Percentiles rank a stretch among this genome's conserved stretches.
phyloP scores from a whole-genome alignment of 2,888 invertebrate species.

The Trachelus tabidus region DNA sequence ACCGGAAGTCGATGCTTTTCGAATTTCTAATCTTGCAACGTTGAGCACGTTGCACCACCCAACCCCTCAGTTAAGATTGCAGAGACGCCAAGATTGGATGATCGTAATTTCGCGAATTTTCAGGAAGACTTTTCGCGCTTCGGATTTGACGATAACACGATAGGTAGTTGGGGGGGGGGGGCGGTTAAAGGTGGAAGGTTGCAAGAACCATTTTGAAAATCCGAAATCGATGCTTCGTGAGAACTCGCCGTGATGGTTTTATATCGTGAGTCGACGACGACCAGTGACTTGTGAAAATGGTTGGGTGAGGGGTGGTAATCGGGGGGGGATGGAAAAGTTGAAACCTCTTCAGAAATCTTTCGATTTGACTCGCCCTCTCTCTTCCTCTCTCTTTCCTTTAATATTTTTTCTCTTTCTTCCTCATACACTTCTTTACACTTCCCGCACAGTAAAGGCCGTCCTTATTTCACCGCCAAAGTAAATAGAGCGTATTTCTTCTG shows the following conservation, averaged over 20 bases:
- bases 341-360: no score
- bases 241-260: not conserved
- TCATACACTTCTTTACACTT: slow-evolving; percentile 10
- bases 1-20: no score
- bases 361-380: no score
- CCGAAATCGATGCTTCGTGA: not conserved
- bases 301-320: not conserved
- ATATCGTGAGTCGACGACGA: no score
- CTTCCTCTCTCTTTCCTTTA: no score
- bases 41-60: no score
- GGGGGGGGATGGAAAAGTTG: not conserved
- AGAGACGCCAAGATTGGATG: not conserved
- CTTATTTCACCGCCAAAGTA: slow-evolving; percentile 38
- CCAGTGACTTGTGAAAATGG: no score
- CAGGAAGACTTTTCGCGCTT: no score
- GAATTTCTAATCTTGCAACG: no score
- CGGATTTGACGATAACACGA: no score
- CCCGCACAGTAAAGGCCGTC: slow-evolving; percentile 10
- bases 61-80: not conserved
- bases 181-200: not conserved
- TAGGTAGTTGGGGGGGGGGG: not conserved
- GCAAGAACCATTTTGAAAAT: not conserved
- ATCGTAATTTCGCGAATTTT: not conserved
- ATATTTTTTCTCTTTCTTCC: not conserved
- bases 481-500: slow-evolving; percentile 63